Evolutionary conservation across 2,797 vertebrate genomes (phyloP).

Genomic region (Neoniphon sammara): DNA sequence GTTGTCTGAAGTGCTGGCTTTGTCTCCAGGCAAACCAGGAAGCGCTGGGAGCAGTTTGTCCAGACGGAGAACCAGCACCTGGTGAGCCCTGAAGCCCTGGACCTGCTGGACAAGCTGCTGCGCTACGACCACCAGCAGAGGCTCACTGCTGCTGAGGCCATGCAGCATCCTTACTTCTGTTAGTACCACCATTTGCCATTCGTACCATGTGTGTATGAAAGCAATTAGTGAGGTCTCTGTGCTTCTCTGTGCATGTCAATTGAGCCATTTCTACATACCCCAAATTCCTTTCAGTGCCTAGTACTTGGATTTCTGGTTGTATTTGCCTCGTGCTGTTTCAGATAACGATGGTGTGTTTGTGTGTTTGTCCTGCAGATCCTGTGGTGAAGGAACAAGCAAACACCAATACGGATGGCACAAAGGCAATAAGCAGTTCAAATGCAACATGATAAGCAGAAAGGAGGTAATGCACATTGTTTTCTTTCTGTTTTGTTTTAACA

Average conservation of each 20-base stretch:
- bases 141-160: constrained; percentile 95
- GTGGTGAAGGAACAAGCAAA: constrained; percentile 86
- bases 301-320: not conserved
- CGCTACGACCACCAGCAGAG: constrained; percentile 99
- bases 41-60: constrained; percentile 98
- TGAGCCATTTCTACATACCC: too few species aligned
- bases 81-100: constrained; percentile 94
- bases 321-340: not conserved
- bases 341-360: not conserved
- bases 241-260: too few species aligned
- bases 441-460: constrained; percentile 84
- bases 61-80: constrained; percentile 98
- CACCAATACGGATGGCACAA: constrained; percentile 82
- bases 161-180: constrained; percentile 98
- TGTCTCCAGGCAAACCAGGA: constrained; percentile 89
- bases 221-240: too few species aligned
- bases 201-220: constrained; percentile 38
- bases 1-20: not conserved
- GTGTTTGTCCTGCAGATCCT: constrained; percentile 75
- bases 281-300: too few species aligned
- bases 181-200: constrained; percentile 55
- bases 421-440: constrained; percentile 86
- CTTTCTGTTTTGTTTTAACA: not conserved
- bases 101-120: constrained; percentile 97
- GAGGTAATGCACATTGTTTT: constrained; percentile 70